Percentiles rank a stretch among this genome's conserved stretches.
phyloP scores from a whole-genome alignment of 2,797 vertebrate species.

The Emys orbicularis region DNA sequence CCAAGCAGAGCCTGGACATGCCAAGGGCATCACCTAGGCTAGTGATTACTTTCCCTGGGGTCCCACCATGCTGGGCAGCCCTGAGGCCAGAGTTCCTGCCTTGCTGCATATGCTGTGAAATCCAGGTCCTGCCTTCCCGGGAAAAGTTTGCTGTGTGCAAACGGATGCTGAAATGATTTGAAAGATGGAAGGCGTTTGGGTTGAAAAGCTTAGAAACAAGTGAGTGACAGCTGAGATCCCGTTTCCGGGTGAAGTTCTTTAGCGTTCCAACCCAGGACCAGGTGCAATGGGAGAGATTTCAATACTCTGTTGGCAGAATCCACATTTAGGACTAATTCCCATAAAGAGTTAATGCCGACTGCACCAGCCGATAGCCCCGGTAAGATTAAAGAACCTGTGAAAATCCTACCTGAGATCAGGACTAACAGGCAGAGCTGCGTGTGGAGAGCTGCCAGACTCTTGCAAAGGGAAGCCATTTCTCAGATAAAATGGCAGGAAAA shows the following conservation, averaged over 20 bases:
- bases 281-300: accelerated
- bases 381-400: not conserved
- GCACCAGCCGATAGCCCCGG: not conserved
- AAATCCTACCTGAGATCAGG: conserved; percentile 52
- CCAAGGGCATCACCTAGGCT: not conserved
- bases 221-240: not conserved
- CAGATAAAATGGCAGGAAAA: not conserved
- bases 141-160: not conserved
- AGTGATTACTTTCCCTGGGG: not conserved
- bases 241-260: not conserved
- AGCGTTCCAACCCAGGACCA: accelerated
- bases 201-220: accelerated
- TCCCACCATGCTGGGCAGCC: no score
- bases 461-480: conserved; percentile 34
- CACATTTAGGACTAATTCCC: not conserved
- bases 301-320: not conserved
- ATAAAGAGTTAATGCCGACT: not conserved
- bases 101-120: not conserved
- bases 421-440: conserved; percentile 25
- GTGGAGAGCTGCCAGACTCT: not conserved
- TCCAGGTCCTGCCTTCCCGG: not conserved
- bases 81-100: not conserved
- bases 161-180: accelerated
- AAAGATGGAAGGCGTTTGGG: accelerated
- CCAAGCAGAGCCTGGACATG: not conserved